These are phyloP conservation scores for Silurus aristotelis DNA, from an alignment of 2,797 vertebrate genomes.

Conservation along the genomic window DNA sequence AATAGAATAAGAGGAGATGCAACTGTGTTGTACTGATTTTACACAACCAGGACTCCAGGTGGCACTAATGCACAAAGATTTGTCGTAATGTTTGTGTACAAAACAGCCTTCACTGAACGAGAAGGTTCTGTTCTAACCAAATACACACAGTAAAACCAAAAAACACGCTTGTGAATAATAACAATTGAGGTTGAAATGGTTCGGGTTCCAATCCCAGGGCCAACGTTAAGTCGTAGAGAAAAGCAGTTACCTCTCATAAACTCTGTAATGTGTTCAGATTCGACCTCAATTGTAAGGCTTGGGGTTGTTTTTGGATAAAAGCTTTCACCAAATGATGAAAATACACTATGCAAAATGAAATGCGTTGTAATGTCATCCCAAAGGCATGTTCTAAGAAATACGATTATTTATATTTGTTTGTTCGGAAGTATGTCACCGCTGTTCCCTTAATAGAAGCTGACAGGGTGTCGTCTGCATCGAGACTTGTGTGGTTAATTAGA, in stretches of 20 bases:
- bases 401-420: neutral
- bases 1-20: neutral
- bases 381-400: neutral
- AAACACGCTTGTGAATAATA: neutral
- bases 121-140: neutral
- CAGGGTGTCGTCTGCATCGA: neutral
- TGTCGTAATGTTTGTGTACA: neutral
- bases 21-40: neutral
- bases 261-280: neutral
- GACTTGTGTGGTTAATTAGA: slow-evolving; percentile 23
- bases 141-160: neutral
- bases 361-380: neutral
- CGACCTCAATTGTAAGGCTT: neutral
- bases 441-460: slow-evolving; percentile 5
- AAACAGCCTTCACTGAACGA: slow-evolving; percentile 14
- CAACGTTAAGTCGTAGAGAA: neutral
- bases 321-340: neutral
- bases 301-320: neutral
- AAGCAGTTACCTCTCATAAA: neutral
- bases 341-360: neutral
- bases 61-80: slow-evolving; percentile 36
- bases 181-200: neutral
- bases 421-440: neutral
- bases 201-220: neutral
- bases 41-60: slow-evolving; percentile 26